phyloP scores from a whole-genome alignment of 2,113 vertebrate genomes.

The Mirounga angustirostris region DNA sequence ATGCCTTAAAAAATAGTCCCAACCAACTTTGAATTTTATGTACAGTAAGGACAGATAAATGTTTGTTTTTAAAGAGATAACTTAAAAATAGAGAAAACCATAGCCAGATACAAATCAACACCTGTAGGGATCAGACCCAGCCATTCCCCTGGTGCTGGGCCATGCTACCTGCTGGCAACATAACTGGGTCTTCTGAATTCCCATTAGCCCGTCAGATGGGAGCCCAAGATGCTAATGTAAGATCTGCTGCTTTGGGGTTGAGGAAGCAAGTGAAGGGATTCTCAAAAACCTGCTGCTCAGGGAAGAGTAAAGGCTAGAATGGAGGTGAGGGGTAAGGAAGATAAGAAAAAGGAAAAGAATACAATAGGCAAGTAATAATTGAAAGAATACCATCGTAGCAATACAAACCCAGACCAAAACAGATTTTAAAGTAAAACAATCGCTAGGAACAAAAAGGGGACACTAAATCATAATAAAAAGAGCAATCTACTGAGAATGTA shows the following conservation, averaged over 20 bases:
- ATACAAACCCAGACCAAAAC: not conserved
- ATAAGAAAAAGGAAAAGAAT: not conserved
- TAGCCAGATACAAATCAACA: not conserved
- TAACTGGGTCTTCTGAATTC: not conserved
- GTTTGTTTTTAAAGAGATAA: not conserved
- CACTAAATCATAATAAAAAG: constrained; percentile 44
- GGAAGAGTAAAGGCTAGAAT: not conserved
- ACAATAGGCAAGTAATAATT: not conserved
- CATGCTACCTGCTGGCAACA: accelerated
- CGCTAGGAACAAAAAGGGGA: not conserved
- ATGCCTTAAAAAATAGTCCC: not conserved
- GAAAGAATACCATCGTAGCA: not conserved
- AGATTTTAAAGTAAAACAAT: constrained; percentile 48
- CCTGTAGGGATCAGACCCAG: not conserved
- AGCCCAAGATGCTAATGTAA: not conserved
- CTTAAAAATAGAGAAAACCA: not conserved
- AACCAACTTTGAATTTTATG: not conserved
- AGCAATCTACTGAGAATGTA: not conserved
- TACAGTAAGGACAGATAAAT: not conserved
- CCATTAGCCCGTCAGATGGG: not conserved
- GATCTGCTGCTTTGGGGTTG: not conserved
- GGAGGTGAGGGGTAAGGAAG: not conserved
- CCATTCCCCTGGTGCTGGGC: not conserved
- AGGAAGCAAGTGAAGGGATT: not conserved
- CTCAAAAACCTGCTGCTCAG: not conserved